Conservation (phyloP, 1,140 invertebrate genomes). For the Galendromus occidentalis region DNA sequence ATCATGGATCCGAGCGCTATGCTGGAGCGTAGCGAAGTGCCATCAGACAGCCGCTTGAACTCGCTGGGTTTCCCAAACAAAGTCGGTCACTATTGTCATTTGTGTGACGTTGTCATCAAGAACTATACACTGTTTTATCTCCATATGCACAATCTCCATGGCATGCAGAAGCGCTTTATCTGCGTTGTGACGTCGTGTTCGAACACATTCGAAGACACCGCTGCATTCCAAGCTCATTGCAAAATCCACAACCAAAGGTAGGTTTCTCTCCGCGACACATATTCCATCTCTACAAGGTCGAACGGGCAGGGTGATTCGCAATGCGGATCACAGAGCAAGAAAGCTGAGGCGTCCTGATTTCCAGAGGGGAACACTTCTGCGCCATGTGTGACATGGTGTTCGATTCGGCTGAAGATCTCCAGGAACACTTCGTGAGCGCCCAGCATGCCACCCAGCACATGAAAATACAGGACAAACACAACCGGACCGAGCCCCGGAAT, state of each 20-base stretch:
- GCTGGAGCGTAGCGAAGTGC: constrained; percentile 16
- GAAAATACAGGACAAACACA: constrained; percentile 22
- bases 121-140: constrained; percentile 22
- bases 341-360: neutral
- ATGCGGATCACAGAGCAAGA: no score
- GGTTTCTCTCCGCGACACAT: neutral
- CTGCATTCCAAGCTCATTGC: constrained; percentile 19
- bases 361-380: neutral
- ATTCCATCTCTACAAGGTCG: no score
- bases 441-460: constrained; percentile 23
- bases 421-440: constrained; percentile 21
- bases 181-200: constrained; percentile 21
- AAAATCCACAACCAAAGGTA: constrained; percentile 17
- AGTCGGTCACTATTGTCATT: constrained; percentile 23
- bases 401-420: constrained; percentile 19
- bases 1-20: neutral
- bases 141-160: constrained; percentile 23
- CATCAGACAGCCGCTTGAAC: constrained; percentile 18
- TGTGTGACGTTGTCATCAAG: constrained; percentile 23
- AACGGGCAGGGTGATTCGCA: no score
- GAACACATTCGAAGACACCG: constrained; percentile 17
- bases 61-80: constrained; percentile 21
- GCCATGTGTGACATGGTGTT: constrained; percentile 21
- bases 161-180: constrained; percentile 21
- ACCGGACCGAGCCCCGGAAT: constrained; percentile 23